Conservation (phyloP, 2,113 vertebrate species). For the Mesembrinibis cayennensis region DNA sequence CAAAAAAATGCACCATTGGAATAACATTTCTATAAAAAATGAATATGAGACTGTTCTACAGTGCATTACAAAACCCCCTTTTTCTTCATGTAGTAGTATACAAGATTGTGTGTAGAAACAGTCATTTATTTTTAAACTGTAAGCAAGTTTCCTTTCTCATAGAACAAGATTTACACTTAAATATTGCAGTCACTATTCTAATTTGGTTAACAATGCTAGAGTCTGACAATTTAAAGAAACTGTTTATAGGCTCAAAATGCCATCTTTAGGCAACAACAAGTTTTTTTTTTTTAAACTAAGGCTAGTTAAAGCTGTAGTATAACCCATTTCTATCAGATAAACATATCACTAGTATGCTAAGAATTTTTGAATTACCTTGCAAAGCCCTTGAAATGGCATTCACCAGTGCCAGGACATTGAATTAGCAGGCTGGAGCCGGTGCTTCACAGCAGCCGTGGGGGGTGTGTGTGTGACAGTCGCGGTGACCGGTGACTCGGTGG, state of each 20-base stretch:
- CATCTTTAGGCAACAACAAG: conserved; percentile 65
- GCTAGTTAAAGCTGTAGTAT: conserved; percentile 77
- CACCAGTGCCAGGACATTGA: neutral
- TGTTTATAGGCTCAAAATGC: conserved; percentile 73
- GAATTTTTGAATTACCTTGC: conserved; percentile 1
- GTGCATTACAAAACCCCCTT: conserved; percentile 90
- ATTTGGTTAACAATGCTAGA: conserved; percentile 87
- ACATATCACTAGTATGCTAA: conserved; percentile 60
- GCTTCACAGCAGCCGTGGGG: neutral
- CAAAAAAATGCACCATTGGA: conserved; percentile 93
- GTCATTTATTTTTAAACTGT: conserved; percentile 75
- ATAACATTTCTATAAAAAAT: conserved; percentile 97
- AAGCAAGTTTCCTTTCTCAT: conserved; percentile 76
- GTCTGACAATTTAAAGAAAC: conserved; percentile 79
- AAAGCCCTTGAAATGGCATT: conserved; percentile 56
- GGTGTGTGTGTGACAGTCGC: neutral
- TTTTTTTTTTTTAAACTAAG: conserved; percentile 55
- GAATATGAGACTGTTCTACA: conserved; percentile 91
- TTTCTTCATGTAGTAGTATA: conserved; percentile 80
- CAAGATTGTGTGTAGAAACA: conserved; percentile 91
- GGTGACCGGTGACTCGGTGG: neutral
- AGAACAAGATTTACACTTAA: conserved; percentile 85
- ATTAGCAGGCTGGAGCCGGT: neutral
- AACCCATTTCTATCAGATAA: conserved; percentile 65
- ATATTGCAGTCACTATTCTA: conserved; percentile 88